Conservation (phyloP, 2,888 invertebrate genomes). For the Leptopilina drosophilae region DNA sequence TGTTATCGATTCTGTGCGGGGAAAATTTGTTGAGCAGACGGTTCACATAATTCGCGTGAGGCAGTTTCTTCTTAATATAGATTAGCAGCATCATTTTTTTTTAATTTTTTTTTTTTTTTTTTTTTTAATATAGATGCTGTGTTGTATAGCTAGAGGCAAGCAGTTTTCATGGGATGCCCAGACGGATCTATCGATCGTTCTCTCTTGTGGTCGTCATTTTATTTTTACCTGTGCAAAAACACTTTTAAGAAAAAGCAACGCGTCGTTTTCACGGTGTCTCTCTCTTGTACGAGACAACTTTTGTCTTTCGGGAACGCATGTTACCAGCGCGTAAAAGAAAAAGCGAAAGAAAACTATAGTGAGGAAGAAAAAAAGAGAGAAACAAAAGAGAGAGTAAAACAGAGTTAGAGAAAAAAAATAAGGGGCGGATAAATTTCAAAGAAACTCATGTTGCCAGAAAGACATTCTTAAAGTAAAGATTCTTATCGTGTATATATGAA, state of each 20-base stretch:
- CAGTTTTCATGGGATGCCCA: conserved; percentile 33
- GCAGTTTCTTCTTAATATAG: conserved; percentile 13
- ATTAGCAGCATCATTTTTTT: conserved; percentile 28
- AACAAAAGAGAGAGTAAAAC: neutral
- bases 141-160: conserved; percentile 1
- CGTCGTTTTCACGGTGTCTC: conserved; percentile 3
- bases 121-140: conserved; percentile 1
- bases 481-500: conserved; percentile 13
- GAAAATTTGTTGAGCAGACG: neutral
- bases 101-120: neutral
- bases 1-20: too few species aligned
- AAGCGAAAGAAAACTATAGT: neutral
- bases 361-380: neutral
- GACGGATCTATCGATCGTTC: conserved; percentile 52
- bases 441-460: conserved; percentile 27
- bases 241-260: conserved; percentile 13
- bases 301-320: conserved; percentile 30
- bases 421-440: conserved; percentile 1
- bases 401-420: neutral
- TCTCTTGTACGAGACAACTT: conserved; percentile 17
- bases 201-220: conserved; percentile 6
- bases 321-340: conserved; percentile 19
- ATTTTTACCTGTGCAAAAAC: conserved; percentile 20
- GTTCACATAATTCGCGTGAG: neutral
- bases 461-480: conserved; percentile 16